phyloP scores from a whole-genome alignment of 2,888 invertebrate species.

The Rosalia funebris region DNA sequence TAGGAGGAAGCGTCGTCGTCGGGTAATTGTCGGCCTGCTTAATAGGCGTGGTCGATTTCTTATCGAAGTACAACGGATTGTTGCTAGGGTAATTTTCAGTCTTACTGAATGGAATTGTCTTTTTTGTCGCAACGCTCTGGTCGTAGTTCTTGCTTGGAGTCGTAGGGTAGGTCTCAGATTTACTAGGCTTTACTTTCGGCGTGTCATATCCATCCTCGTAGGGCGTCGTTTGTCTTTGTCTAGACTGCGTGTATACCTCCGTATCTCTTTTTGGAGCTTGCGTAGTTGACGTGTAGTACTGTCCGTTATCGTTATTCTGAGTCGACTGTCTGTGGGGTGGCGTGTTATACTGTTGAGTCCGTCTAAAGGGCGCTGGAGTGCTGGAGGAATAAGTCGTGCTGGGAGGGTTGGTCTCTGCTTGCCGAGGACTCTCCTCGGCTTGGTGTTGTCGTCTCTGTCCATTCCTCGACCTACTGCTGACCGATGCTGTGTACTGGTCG shows the following conservation, averaged over 20 bases:
- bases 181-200: constrained; percentile 41
- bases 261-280: constrained; percentile 47
- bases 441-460: constrained; percentile 44
- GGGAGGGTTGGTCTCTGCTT: constrained; percentile 46
- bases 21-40: constrained; percentile 53
- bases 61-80: constrained; percentile 50
- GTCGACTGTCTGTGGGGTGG: constrained; percentile 59
- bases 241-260: constrained; percentile 54
- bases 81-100: constrained; percentile 51
- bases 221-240: constrained; percentile 34
- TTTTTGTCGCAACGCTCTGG: constrained; percentile 47
- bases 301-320: constrained; percentile 45
- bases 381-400: constrained; percentile 53
- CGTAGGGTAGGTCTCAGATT: constrained; percentile 53
- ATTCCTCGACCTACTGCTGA: constrained; percentile 48
- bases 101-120: constrained; percentile 43
- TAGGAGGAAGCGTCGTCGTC: constrained; percentile 60
- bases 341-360: constrained; percentile 53
- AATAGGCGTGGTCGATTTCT: constrained; percentile 51
- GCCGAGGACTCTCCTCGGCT: constrained; percentile 54
- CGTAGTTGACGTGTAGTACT: constrained; percentile 44
- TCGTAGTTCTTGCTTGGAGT: constrained; percentile 43
- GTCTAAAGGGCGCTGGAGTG: constrained; percentile 59
- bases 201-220: constrained; percentile 45
- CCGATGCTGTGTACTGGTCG: constrained; percentile 54